Conservation (phyloP, 2,797 vertebrate genomes). For the Tragopan temminckii region DNA sequence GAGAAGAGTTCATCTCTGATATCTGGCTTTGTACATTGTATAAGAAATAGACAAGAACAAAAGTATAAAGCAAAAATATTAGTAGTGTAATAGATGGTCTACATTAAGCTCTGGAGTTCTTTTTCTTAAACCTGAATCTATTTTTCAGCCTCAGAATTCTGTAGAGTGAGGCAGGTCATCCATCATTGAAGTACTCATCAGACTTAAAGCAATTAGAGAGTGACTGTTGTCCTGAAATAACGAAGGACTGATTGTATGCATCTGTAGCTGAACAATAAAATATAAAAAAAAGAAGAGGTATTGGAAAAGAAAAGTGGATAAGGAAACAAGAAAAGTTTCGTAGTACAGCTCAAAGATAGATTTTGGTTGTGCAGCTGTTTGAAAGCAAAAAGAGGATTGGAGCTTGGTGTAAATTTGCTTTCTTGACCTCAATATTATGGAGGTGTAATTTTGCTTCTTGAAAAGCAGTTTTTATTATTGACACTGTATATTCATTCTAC, state of each 20-base stretch:
- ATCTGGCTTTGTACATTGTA: not conserved
- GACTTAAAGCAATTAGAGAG: slow-evolving; percentile 50
- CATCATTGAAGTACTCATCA: slow-evolving; percentile 41
- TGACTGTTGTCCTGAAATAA: slow-evolving; percentile 46
- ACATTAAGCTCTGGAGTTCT: not conserved
- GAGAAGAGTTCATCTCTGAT: not conserved
- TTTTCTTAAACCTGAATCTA: not conserved
- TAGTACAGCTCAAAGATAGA: not conserved
- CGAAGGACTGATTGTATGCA: slow-evolving; percentile 11
- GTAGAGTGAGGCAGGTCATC: slow-evolving; percentile 31
- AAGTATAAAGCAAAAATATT: not conserved
- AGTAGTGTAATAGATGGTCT: not conserved
- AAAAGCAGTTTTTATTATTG: not conserved
- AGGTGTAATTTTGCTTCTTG: not conserved
- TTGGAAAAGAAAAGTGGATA: not conserved
- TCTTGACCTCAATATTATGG: not conserved
- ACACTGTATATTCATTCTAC: not conserved
- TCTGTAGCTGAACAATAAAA: slow-evolving; percentile 38
- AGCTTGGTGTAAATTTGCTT: not conserved
- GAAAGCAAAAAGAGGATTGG: not conserved
- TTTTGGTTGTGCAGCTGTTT: not conserved
- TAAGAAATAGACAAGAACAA: not conserved
- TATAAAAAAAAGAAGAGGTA: not conserved
- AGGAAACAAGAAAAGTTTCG: not conserved
- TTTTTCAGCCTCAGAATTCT: slow-evolving; percentile 37